These are phyloP conservation scores for Manacus vitellinus DNA, from an alignment of 2,113 vertebrate genomes.

Conservation along the genomic window DNA sequence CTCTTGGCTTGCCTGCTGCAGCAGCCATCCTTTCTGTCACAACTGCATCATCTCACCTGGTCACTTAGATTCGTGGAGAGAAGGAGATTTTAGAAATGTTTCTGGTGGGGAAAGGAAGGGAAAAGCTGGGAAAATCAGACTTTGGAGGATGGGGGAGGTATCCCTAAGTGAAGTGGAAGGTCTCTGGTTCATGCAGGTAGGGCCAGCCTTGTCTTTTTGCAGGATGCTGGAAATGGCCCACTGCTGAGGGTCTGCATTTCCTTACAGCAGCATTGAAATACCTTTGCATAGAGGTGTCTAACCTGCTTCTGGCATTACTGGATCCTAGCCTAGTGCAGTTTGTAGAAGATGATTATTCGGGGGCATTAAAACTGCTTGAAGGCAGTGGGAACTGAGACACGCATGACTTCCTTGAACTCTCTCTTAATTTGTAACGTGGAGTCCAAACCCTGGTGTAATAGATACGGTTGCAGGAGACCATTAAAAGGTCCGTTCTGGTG, in stretches of 20 bases:
- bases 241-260: not conserved
- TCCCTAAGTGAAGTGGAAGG: not conserved
- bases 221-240: not conserved
- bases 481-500: conserved; percentile 50
- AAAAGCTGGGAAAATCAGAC: not conserved
- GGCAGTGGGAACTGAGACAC: not conserved
- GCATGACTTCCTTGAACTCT: conserved; percentile 61
- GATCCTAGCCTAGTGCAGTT: not conserved
- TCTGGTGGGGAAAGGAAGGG: not conserved
- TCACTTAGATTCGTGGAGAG: not conserved
- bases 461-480: conserved; percentile 32
- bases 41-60: not conserved
- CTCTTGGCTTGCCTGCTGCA: not conserved
- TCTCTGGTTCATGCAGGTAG: not conserved
- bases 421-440: conserved; percentile 39
- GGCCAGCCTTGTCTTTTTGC: not conserved
- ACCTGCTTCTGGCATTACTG: not conserved
- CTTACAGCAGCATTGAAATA: not conserved
- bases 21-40: not conserved
- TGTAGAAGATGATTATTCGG: not conserved
- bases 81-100: not conserved
- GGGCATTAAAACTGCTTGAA: not conserved
- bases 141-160: not conserved
- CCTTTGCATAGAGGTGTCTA: not conserved
- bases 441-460: not conserved